Evolutionary conservation across 2,797 vertebrate species (phyloP), one percentile per base, ranked within the genome.

Genomic region (Scyliorhinus canicula): DNA sequence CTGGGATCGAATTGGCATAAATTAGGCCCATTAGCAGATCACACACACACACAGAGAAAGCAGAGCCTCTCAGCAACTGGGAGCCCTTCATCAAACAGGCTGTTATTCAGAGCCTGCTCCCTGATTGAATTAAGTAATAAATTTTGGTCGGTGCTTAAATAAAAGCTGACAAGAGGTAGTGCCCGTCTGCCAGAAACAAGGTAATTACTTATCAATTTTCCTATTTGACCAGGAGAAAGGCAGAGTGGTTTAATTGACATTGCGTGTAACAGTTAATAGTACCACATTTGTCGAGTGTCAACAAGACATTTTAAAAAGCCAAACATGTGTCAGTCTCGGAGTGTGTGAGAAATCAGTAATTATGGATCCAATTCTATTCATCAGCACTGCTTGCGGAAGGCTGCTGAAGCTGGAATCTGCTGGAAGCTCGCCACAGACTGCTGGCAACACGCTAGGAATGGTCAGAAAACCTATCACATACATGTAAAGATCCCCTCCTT

Each of bases 111-210:
- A 47, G 2, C 31, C 55, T 63, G 57, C 65, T 69, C 65, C 65
- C 93, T 71, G 93, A 74, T 74, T 94, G 31, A 94, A 69, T 60
- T 55, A 94, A 74, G 67, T 52, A 94, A 94, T 94, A 94, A 94
- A 35, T 52, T 94, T 94, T 94, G 55, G 67, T 50, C 69, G n/a
- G 67, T 35, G 47, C 47, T 94, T 71, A 74, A 94, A 74, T 74
- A 94, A 71, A 94, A 74, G 6, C 69, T 74, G 93, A 74, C 67
- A 94, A 69, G 47, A 57, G 31, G 14, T n/a, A 60, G 52, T 19
- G 31, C 47, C 26, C 3, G 50, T 35, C 93, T n/a, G 67, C 16
- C 47, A 52, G 67, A 63, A 31, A 55, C 69, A 69, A 52, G 16
- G 93, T 94, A 71, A 94, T 94, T 94, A 94, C 47, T 94, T 71